These are phyloP conservation scores for Sylvicapra grimmia DNA, from an alignment of 2,113 vertebrate species.

Conservation along the genomic window DNA sequence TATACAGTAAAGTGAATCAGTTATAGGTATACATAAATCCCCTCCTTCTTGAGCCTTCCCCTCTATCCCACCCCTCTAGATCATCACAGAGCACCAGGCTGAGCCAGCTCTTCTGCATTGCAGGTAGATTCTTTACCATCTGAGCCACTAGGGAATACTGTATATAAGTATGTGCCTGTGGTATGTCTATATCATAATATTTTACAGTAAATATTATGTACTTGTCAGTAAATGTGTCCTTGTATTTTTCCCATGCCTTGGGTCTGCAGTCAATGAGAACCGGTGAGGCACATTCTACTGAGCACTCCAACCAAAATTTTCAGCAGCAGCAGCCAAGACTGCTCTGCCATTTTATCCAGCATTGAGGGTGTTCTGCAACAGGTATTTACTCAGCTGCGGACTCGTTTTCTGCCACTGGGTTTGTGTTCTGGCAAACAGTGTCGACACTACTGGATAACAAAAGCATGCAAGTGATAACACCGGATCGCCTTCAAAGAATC, in stretches of 20 bases:
- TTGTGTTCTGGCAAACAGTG: constrained; percentile 20
- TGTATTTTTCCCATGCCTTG: not conserved
- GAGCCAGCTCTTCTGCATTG: not conserved
- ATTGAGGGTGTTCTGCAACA: not conserved
- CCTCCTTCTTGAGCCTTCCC: not conserved
- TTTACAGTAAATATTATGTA: not conserved
- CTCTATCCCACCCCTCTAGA: not conserved
- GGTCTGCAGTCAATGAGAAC: not conserved
- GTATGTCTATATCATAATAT: not conserved
- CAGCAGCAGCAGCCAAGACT: not conserved
- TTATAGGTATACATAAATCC: not conserved
- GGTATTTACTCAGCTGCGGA: constrained; percentile 20
- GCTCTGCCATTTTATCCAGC: not conserved
- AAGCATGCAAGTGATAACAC: not conserved
- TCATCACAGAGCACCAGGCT: not conserved
- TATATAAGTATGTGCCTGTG: not conserved
- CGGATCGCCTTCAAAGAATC: not conserved
- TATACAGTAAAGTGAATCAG: not conserved
- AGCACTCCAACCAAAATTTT: not conserved
- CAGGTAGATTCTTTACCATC: not conserved
- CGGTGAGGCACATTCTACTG: not conserved
- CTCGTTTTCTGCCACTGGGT: constrained; percentile 30
- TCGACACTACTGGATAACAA: not conserved
- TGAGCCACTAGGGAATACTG: not conserved
- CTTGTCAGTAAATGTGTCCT: not conserved